phyloP scores from a whole-genome alignment of 2,797 vertebrate species.

The Chrysocyon brachyurus region DNA sequence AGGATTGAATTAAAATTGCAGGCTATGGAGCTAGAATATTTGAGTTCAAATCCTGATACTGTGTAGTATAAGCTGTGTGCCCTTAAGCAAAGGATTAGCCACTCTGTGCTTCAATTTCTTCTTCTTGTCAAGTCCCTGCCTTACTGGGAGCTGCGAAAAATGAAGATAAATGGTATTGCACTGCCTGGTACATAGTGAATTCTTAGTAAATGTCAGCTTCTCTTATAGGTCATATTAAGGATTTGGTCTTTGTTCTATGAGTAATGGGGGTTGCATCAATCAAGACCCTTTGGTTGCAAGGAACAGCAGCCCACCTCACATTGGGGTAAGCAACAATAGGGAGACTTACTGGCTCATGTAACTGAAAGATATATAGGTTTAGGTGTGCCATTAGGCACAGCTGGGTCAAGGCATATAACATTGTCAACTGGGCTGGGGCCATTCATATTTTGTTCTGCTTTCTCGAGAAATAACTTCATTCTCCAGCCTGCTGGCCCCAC shows the following conservation, averaged over 20 bases:
- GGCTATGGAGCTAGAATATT: background rate
- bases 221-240: background rate
- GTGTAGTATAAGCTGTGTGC: background rate
- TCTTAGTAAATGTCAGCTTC: background rate
- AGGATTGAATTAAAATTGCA: background rate
- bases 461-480: background rate
- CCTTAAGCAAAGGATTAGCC: background rate
- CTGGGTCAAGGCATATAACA: background rate
- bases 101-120: background rate
- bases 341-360: background rate
- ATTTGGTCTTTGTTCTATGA: background rate
- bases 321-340: background rate
- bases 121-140: background rate
- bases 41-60: background rate
- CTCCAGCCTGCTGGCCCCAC: background rate
- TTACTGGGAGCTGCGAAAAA: background rate
- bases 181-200: background rate
- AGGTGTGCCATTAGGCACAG: background rate
- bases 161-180: background rate
- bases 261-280: background rate
- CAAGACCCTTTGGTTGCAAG: background rate
- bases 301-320: background rate
- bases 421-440: accelerated
- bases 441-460: background rate
- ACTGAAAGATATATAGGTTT: background rate